Conservation (phyloP, 2,888 invertebrate genomes). For the Drosophila putrida region DNA sequence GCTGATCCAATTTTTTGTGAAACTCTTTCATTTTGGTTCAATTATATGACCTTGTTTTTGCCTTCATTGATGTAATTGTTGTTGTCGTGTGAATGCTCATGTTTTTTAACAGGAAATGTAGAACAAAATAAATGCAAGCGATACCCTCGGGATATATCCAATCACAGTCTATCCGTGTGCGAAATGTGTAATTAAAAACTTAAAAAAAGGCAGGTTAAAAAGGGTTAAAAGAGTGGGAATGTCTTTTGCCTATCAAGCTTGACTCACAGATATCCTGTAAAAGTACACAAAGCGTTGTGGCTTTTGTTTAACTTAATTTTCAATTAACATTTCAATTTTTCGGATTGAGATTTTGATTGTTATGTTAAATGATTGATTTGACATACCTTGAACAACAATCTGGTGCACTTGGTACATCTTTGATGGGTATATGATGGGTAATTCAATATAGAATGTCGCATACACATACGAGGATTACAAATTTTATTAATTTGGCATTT, state of each 20-base stretch:
- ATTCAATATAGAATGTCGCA: neutral
- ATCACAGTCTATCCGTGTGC: constrained; percentile 61
- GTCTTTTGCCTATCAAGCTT: neutral
- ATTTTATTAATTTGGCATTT: constrained; percentile 40
- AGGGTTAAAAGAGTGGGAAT: constrained; percentile 1
- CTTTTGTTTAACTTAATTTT: neutral
- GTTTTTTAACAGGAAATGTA: neutral
- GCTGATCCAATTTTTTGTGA: neutral
- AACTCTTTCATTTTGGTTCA: constrained; percentile 1
- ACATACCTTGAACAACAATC: neutral
- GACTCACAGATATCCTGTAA: constrained; percentile 2
- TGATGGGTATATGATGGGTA: neutral
- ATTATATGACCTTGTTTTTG: neutral
- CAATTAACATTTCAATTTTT: too few species aligned
- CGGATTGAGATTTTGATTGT: too few species aligned
- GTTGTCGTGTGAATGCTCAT: neutral
- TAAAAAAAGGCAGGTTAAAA: constrained; percentile 6
- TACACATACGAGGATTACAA: constrained; percentile 21
- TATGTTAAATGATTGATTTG: too few species aligned
- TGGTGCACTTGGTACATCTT: neutral
- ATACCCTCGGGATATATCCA: constrained; percentile 54
- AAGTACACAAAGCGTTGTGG: too few species aligned
- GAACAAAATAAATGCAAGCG: constrained; percentile 14
- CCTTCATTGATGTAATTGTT: neutral
- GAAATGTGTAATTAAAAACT: constrained; percentile 66